Conservation (phyloP, 1,140 invertebrate genomes). For the Aphelinus certus region DNA sequence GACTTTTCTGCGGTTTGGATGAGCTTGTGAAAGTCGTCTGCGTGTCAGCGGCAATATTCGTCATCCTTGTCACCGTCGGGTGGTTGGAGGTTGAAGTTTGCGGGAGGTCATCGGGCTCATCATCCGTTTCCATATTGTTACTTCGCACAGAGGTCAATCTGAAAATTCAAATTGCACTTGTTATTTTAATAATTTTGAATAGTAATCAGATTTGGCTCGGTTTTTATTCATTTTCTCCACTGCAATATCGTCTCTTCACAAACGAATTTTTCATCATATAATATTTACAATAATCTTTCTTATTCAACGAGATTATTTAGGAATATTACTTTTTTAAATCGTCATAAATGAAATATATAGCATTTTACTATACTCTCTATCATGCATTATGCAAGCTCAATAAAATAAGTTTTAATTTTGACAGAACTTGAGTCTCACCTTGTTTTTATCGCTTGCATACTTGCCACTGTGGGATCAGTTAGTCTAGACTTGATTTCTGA, state of each 20-base stretch:
- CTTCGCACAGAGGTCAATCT: constrained; percentile 1
- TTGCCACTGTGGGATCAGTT: constrained; percentile 61
- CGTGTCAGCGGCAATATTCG: not conserved
- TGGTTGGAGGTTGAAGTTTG: not conserved
- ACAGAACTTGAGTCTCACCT: constrained; percentile 52
- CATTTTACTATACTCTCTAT: too few relatives aligned
- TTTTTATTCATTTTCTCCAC: too few relatives aligned
- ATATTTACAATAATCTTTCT: too few relatives aligned
- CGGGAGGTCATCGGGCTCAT: not conserved
- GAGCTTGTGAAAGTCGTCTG: not conserved
- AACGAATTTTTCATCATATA: too few relatives aligned
- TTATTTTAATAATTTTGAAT: too few relatives aligned
- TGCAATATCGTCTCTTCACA: too few relatives aligned
- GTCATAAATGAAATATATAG: too few relatives aligned
- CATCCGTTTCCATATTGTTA: not conserved
- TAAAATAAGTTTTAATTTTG: too few relatives aligned
- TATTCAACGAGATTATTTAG: too few relatives aligned
- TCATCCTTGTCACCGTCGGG: not conserved
- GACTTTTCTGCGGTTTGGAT: constrained; percentile 37
- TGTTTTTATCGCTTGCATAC: constrained; percentile 59
- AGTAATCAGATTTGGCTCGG: too few relatives aligned
- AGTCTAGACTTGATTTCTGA: constrained; percentile 62
- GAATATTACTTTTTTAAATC: too few relatives aligned
- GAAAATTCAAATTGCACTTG: not conserved
- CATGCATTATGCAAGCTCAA: too few relatives aligned